Percentiles rank a stretch among this genome's conserved stretches.
These are phyloP conservation scores for Anorthoa munda DNA, from an alignment of 2,888 invertebrate genomes.

Conservation along the genomic window DNA sequence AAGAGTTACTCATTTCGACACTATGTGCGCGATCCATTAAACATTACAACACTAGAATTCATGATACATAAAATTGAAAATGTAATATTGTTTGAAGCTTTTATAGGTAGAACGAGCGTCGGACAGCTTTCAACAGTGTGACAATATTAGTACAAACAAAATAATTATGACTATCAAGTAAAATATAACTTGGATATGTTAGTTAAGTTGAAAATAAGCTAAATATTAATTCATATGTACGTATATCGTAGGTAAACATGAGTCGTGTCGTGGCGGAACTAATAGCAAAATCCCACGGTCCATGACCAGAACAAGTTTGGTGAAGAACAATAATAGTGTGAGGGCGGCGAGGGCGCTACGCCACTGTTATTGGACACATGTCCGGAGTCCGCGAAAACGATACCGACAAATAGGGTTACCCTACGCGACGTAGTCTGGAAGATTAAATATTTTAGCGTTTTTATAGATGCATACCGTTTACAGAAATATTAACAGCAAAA, in stretches of 20 bases:
- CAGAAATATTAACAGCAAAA: not conserved
- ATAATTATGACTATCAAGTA: not conserved
- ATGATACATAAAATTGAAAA: conserved; percentile 12
- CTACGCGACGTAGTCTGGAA: not conserved
- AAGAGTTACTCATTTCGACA: conserved; percentile 45
- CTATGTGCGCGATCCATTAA: conserved; percentile 32
- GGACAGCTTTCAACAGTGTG: not conserved
- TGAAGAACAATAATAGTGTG: conserved; percentile 69
- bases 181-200: conserved; percentile 12
- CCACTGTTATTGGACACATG: conserved; percentile 55
- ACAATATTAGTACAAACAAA: no score
- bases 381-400: conserved; percentile 22
- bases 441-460: not conserved
- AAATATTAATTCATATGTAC: conserved; percentile 44
- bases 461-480: not conserved
- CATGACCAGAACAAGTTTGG: conserved; percentile 80
- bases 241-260: conserved; percentile 78
- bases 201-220: conserved; percentile 23
- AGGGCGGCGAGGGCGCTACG: conserved; percentile 53
- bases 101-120: not conserved
- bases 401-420: conserved; percentile 20
- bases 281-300: conserved; percentile 81
- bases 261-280: conserved; percentile 77
- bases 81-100: not conserved
- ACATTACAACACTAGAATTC: conserved; percentile 36